Evolutionary conservation across 2,113 vertebrate species (phyloP), one percentile per base, ranked within the genome.

Genomic region (Osmerus mordax): DNA sequence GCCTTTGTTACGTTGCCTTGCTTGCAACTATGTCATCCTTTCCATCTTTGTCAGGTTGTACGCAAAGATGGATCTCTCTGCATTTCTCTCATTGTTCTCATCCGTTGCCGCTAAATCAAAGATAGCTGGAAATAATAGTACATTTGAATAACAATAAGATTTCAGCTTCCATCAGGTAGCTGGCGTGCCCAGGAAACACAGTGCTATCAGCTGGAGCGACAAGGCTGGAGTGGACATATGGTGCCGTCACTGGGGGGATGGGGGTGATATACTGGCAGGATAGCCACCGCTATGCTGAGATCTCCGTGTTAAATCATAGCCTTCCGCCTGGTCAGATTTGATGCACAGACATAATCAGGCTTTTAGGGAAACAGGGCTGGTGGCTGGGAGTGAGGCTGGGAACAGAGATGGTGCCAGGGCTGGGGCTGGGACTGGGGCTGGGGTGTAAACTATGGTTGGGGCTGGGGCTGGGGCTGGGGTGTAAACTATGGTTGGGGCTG

Each of bases 301-400:
- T 71, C 75, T 79, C 79, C 13, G 3, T 56, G 66, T 77, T 76
- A 81, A 83, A 82, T 83, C 70, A 75, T 29, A 55, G 64, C 61
- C 55, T 72, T 81, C 21, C 61, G 32, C 72, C 15, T 28, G 69
- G 74, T 74, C 76, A 77, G 76, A 74, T 79, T 80, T 80, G 53
- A 83, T 78, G 71, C 73, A 0, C 5, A n/a, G 75, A 76, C 64
- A 61, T 74, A 78, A 87, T 87, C 81, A 69, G 56, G 41, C 82
- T 86, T 86, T 77, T 80, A 67, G 67, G 36, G 51, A 82, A 82
- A 79, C 21, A 61, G 55, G n/a, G 28, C 32, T 54, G 28, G 12
- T 47, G 70, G 55, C 68, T 59, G 75, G 13, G 29, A 36, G 58
- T 69, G 53, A 64, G 75, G 41, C 41, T 47, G 41, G 41, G 64